A percentile compares a stretch with the other conserved stretches of the same genome.
phyloP scores from a whole-genome alignment of 2,797 vertebrate genomes.

The Micrastur ruficollis region DNA sequence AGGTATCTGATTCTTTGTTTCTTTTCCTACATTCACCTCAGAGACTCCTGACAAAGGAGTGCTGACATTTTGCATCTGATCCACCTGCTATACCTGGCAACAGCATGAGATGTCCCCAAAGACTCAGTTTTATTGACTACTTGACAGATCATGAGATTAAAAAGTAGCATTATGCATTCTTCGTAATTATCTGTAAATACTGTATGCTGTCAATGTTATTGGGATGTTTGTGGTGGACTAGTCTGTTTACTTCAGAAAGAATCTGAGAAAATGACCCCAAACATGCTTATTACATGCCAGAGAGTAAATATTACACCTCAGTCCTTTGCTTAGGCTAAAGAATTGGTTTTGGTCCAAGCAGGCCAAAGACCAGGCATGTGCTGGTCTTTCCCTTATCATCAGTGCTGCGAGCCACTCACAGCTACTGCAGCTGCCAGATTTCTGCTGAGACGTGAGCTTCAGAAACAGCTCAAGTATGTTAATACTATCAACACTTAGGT shows the following conservation, averaged over 20 bases:
- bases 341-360: not conserved
- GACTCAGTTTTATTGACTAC: not conserved
- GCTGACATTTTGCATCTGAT: not conserved
- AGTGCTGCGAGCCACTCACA: not conserved
- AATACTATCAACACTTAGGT: not conserved
- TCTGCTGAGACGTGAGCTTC: not conserved
- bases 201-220: not conserved
- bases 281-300: not conserved
- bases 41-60: not conserved
- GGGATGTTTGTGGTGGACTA: not conserved
- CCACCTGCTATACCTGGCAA: not conserved
- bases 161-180: not conserved
- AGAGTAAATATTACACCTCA: not conserved
- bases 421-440: not conserved
- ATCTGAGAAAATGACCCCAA: not conserved
- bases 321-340: not conserved
- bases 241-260: not conserved
- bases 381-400: not conserved
- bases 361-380: rapidly evolving
- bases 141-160: not conserved
- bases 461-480: not conserved
- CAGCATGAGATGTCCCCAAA: not conserved
- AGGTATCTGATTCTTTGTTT: not conserved
- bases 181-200: not conserved
- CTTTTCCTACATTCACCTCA: not conserved